phyloP scores from a whole-genome alignment of 2,797 vertebrate genomes.

The Paguma larvata region DNA sequence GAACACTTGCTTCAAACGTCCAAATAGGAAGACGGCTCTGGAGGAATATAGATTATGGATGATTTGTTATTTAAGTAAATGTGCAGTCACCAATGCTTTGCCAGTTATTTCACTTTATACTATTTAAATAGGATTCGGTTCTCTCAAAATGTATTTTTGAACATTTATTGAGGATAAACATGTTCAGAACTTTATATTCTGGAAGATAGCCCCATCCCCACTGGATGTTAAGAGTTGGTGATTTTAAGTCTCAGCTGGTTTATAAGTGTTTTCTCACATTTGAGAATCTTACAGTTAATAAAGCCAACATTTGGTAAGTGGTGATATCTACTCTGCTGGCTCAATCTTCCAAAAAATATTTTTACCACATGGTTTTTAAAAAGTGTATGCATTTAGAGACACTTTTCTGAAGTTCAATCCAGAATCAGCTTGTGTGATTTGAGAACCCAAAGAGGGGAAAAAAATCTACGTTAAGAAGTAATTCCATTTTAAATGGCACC shows the following conservation, averaged over 20 bases:
- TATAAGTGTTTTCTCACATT: slow-evolving; percentile 16
- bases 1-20: background rate
- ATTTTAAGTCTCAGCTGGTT: slow-evolving; percentile 12
- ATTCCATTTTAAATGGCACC: slow-evolving; percentile 24
- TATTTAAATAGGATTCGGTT: background rate
- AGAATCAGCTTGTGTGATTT: background rate
- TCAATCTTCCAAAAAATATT: background rate
- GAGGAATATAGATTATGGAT: background rate
- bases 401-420: slow-evolving; percentile 43
- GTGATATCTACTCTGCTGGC: background rate
- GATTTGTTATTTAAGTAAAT: slow-evolving; percentile 7
- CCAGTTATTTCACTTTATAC: slow-evolving; percentile 25
- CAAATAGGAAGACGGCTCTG: background rate
- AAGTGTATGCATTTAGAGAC: background rate
- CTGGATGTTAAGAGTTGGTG: background rate
- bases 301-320: background rate
- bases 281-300: background rate
- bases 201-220: background rate
- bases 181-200: background rate
- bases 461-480: background rate
- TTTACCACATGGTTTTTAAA: background rate
- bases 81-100: background rate
- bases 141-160: slow-evolving; percentile 36
- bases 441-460: background rate
- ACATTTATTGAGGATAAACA: background rate